These are phyloP conservation scores for Coregonus suidteri DNA, from an alignment of 2,797 vertebrate genomes.

Conservation along the genomic window DNA sequence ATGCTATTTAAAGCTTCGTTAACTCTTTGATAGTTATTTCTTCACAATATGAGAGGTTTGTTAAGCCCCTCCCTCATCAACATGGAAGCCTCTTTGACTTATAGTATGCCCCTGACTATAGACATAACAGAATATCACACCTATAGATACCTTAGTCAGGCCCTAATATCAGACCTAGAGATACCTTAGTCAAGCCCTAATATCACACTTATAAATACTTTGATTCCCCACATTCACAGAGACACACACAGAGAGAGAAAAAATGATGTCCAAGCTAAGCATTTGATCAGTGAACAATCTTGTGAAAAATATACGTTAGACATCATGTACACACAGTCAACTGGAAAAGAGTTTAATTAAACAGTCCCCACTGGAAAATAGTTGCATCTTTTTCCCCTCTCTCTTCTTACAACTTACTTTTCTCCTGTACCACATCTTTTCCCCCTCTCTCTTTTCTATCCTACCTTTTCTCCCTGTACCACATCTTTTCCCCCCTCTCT, in stretches of 20 bases:
- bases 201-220: not conserved
- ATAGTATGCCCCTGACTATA: not conserved
- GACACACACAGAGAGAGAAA: not conserved
- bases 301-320: not conserved
- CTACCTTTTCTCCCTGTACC: not conserved
- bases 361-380: conserved; percentile 60
- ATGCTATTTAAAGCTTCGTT: conserved; percentile 71
- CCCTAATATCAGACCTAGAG: not conserved
- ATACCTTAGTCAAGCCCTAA: not conserved
- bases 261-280: not conserved
- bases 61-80: not conserved
- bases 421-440: not conserved
- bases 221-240: not conserved
- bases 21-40: conserved; percentile 61
- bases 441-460: conserved; percentile 1
- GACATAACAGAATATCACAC: not conserved
- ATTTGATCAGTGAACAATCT: conserved; percentile 12
- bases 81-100: not conserved
- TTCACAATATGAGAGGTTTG: conserved; percentile 45
- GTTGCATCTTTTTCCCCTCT: conserved; percentile 14
- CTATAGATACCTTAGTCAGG: not conserved
- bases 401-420: not conserved
- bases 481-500: not conserved
- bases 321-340: conserved; percentile 19
- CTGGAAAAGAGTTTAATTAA: conserved; percentile 56